Base-by-base conservation (phyloP, 2,113 vertebrate genomes). In the Salvelinus sp. region DNA sequence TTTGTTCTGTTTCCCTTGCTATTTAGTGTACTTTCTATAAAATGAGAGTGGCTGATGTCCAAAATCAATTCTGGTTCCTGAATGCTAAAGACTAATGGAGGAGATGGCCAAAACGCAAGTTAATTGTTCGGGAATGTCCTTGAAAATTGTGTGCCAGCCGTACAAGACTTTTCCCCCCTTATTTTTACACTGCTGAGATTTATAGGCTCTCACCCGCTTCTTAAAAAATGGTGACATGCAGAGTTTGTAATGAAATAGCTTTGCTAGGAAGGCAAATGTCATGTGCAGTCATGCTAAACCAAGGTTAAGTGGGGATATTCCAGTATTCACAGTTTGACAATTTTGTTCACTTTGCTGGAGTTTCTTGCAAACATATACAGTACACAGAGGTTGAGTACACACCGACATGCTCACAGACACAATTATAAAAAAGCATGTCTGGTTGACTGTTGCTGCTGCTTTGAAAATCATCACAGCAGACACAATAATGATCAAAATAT, bases 11-110 rank as follows among this genome's bases (percentile, higher is more conserved):
- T 91, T 89, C 88, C 79, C 79, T 79, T 89, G 87, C 79, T 87
- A 88, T 91, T 91, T 90, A 91, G 86, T 90, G 87, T 81, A 89
- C 89, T 91, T 91, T 91, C 85, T 86, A 88, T 91, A 86, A 90
- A 92, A 91, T 90, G 87, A 92, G 87, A 91, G 86, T 92, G 86
- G 91, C 87, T 90, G 85, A 78, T 87, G 82, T 90, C 88, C 90
- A 91, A 80, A 92, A 92, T 92, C 89, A 91, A 92, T 93, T 85
- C 85, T 90, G 82, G 78, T 86, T 88, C 87, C 80, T 73, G 62
- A 74, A 75, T 75, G 76, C 65, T 79, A 78, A 83, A 81, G 85
- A 88, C 85, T 90, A 90, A 91, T 90, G 89, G 88, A 77, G 78
- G 83, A 88, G 86, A 90, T 88, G 83, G 88, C 85, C 80, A 85